Percentiles rank a stretch among this genome's conserved stretches.
Evolutionary conservation across 1,140 invertebrate genomes (phyloP).

Genomic region (Aricia agestis): DNA sequence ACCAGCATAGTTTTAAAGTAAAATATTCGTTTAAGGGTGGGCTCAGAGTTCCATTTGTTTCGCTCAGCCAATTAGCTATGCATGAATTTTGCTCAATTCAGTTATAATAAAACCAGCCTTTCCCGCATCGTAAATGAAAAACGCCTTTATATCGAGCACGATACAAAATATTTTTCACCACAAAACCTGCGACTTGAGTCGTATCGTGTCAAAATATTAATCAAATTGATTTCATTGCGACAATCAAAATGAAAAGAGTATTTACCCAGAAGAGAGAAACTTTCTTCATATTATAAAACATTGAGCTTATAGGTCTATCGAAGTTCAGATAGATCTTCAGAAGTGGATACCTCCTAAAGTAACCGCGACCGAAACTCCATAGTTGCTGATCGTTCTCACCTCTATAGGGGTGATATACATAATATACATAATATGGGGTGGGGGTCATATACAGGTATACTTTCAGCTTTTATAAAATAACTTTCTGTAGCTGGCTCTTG

Average conservation of each 20-base stretch:
- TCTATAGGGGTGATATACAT: too few species aligned
- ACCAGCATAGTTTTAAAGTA: background rate
- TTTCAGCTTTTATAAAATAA: too few species aligned
- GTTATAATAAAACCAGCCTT: constrained; percentile 21
- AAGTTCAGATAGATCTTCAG: too few species aligned
- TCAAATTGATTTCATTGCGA: constrained; percentile 42
- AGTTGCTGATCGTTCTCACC: too few species aligned
- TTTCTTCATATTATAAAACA: too few species aligned
- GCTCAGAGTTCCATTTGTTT: constrained; percentile 25
- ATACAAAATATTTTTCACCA: background rate
- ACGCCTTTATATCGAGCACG: background rate
- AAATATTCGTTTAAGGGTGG: constrained; percentile 19
- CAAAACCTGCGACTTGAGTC: constrained; percentile 5
- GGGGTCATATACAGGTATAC: too few species aligned
- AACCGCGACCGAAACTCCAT: too few species aligned
- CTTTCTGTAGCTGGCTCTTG: too few species aligned
- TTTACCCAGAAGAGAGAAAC: too few species aligned
- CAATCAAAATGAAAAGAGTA: constrained; percentile 33
- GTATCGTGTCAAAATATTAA: constrained; percentile 22
- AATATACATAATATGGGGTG: too few species aligned
- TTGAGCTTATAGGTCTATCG: too few species aligned
- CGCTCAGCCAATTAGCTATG: constrained; percentile 43
- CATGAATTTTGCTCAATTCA: constrained; percentile 40
- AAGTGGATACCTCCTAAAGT: too few species aligned
- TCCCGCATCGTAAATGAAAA: constrained; percentile 9